These are phyloP conservation scores for Lepidothrix coronata DNA, from an alignment of 2,113 vertebrate species.

Conservation along the genomic window DNA sequence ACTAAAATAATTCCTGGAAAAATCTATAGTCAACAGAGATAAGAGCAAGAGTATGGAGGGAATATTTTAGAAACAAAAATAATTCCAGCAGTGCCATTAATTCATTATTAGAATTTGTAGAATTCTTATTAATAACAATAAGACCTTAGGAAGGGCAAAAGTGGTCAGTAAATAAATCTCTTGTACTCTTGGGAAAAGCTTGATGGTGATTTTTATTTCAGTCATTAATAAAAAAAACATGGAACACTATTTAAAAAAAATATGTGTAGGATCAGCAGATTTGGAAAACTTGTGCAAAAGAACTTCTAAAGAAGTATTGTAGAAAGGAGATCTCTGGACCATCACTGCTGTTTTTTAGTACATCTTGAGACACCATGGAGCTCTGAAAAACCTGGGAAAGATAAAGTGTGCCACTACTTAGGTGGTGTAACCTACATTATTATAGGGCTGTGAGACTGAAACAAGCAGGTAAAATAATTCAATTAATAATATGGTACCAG, in stretches of 20 bases:
- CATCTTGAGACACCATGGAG: not conserved
- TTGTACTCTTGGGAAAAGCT: not conserved
- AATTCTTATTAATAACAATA: not conserved
- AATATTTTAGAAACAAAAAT: not conserved
- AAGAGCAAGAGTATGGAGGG: not conserved
- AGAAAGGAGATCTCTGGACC: not conserved
- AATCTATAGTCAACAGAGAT: not conserved
- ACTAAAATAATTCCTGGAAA: not conserved
- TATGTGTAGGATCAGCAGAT: not conserved
- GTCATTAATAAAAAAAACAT: not conserved
- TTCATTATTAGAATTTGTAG: not conserved
- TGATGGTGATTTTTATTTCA: not conserved
- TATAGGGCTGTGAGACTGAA: not conserved
- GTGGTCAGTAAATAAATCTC: not conserved
- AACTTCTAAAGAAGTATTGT: not conserved
- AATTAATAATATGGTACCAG: not conserved
- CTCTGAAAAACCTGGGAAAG: not conserved
- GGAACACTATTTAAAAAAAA: not conserved
- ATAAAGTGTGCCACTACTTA: not conserved
- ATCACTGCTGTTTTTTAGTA: not conserved
- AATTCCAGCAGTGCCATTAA: not conserved
- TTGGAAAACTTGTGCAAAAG: not conserved
- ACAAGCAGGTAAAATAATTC: not conserved
- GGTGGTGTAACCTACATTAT: not conserved
- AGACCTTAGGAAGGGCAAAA: not conserved